These are phyloP conservation scores for Glyphotaelius pellucidus DNA, from an alignment of 2,888 invertebrate species.

Conservation along the genomic window DNA sequence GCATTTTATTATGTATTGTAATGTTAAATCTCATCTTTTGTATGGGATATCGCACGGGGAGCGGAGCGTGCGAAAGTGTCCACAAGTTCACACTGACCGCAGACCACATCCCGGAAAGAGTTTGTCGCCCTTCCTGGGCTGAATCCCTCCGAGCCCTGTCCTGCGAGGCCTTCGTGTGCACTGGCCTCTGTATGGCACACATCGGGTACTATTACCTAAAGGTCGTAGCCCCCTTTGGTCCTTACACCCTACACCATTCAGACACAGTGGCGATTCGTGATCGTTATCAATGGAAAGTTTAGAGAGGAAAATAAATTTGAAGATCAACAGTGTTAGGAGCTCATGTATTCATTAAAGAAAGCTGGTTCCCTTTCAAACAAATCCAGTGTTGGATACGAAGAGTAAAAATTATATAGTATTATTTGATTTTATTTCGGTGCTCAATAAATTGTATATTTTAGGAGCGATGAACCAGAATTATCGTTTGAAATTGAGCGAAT, in stretches of 20 bases:
- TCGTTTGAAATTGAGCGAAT: no score
- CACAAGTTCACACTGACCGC: conserved; percentile 68
- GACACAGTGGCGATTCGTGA: background rate
- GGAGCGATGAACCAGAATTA: no score
- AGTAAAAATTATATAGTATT: no score
- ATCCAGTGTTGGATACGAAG: no score
- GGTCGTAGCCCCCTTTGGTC: conserved; percentile 47
- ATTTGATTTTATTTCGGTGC: no score
- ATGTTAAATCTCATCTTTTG: background rate
- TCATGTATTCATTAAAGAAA: no score
- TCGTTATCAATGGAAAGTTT: no score
- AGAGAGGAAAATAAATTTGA: no score
- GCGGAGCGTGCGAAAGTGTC: conserved; percentile 72
- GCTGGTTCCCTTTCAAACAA: no score
- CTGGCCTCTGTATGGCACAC: conserved; percentile 3
- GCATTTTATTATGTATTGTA: background rate
- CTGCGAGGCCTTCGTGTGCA: background rate
- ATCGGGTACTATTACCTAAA: background rate
- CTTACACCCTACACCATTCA: background rate
- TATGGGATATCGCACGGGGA: background rate
- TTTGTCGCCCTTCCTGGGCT: conserved; percentile 31
- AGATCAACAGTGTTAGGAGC: no score
- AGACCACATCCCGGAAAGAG: conserved; percentile 77
- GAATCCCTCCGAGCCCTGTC: background rate
- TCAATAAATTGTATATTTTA: no score